phyloP scores from a whole-genome alignment of 2,888 invertebrate genomes.

The Orthonevra nobilis region DNA sequence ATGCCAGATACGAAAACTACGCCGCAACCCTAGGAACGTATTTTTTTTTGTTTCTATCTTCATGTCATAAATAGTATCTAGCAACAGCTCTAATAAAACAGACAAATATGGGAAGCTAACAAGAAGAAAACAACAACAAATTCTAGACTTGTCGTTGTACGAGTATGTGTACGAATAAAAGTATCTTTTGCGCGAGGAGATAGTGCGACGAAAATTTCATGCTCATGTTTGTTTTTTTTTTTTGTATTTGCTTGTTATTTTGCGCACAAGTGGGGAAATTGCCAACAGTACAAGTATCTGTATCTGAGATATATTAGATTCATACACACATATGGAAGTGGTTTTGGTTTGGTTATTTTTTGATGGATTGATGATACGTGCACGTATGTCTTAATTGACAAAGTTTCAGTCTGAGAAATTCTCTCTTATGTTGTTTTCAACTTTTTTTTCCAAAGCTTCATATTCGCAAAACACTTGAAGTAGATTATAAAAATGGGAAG shows the following conservation, averaged over 20 bases:
- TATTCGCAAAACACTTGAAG: constrained; percentile 13
- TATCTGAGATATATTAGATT: neutral
- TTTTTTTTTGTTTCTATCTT: constrained; percentile 14
- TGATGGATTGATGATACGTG: neutral
- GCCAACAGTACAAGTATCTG: neutral
- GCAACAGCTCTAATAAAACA: constrained; percentile 14
- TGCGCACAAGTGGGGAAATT: neutral
- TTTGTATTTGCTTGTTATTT: too few relatives aligned
- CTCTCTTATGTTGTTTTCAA: neutral
- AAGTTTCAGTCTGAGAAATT: constrained; percentile 3
- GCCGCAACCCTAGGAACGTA: too few relatives aligned
- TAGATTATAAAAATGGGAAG: constrained; percentile 17
- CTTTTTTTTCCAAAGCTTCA: too few relatives aligned
- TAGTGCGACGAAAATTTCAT: neutral
- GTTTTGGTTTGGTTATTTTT: too few relatives aligned
- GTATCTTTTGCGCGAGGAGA: neutral
- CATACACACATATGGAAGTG: too few relatives aligned
- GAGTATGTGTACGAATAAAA: neutral
- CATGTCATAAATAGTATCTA: constrained; percentile 2
- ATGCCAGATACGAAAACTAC: neutral
- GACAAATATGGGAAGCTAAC: too few relatives aligned
- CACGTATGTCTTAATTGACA: constrained; percentile 15
- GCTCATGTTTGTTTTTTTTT: too few relatives aligned
- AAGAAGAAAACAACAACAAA: too few relatives aligned
- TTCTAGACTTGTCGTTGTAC: too few relatives aligned